Conservation (phyloP, 2,888 invertebrate species). For the Dorcus parallelipipedus region DNA sequence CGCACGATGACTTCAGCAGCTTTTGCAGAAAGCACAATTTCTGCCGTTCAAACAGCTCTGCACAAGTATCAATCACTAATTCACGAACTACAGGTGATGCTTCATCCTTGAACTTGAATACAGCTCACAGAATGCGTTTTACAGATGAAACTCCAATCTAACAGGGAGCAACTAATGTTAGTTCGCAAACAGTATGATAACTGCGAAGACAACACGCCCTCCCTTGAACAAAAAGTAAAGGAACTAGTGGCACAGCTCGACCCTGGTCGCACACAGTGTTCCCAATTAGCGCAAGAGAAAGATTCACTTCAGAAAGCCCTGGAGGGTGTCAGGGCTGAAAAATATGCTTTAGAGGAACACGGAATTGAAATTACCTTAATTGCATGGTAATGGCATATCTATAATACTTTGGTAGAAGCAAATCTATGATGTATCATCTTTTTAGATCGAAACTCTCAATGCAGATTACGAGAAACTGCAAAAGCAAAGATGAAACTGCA, state of each 20-base stretch:
- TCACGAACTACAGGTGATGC: slow-evolving; percentile 77
- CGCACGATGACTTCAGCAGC: slow-evolving; percentile 63
- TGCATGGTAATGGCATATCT: slow-evolving; percentile 57
- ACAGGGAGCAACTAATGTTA: slow-evolving; percentile 71
- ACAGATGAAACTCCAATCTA: slow-evolving; percentile 81
- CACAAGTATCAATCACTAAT: slow-evolving; percentile 91
- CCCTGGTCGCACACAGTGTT: slow-evolving; percentile 59
- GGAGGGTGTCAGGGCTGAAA: slow-evolving; percentile 72
- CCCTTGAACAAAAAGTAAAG: slow-evolving; percentile 68
- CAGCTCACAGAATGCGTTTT: slow-evolving; percentile 11
- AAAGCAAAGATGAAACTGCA: slow-evolving; percentile 68
- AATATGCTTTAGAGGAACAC: slow-evolving; percentile 72
- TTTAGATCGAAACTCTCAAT: slow-evolving; percentile 68
- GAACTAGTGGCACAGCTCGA: slow-evolving; percentile 59
- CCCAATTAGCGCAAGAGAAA: slow-evolving; percentile 74
- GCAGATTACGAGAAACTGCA: slow-evolving; percentile 78
- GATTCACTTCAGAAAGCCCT: slow-evolving; percentile 78
- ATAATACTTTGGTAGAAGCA: no score
- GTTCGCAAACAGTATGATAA: slow-evolving; percentile 76
- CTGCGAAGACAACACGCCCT: slow-evolving; percentile 66
- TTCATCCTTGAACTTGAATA: background rate
- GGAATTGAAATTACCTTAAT: slow-evolving; percentile 71
- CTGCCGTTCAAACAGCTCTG: slow-evolving; percentile 90
- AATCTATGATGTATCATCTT: background rate
- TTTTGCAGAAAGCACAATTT: slow-evolving; percentile 93